Conservation (phyloP, 2,797 vertebrate species). For the Xenopus petersii region DNA sequence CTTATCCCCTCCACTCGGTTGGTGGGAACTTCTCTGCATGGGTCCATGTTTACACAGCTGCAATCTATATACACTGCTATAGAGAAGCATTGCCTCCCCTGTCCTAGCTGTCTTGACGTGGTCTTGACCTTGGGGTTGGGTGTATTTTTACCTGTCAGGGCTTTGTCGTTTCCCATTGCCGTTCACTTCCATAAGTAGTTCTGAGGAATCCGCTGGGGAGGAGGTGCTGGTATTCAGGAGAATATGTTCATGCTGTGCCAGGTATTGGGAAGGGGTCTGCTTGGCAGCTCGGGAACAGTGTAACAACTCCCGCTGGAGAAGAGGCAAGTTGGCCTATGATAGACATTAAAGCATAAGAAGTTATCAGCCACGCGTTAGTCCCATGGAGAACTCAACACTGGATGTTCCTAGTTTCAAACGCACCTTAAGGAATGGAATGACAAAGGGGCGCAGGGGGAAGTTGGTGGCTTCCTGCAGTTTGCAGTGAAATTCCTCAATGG, state of each 20-base stretch:
- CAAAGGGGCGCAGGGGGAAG: constrained; percentile 92
- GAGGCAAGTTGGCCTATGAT: constrained; percentile 88
- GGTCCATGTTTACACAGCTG: too few species aligned
- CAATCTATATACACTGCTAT: too few species aligned
- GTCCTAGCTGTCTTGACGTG: too few species aligned
- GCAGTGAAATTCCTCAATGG: constrained; percentile 97
- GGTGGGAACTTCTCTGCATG: too few species aligned
- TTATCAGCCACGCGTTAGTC: background rate
- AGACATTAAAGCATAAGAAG: background rate
- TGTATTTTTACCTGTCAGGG: constrained; percentile 77
- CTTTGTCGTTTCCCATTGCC: constrained; percentile 88
- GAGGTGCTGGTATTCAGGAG: constrained; percentile 89
- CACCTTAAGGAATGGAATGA: constrained; percentile 98
- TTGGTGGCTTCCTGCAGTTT: constrained; percentile 97
- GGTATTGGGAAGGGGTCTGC: constrained; percentile 96
- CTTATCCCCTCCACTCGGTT: too few species aligned
- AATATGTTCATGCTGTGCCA: constrained; percentile 95
- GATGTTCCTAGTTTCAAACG: constrained; percentile 31
- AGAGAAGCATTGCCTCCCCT: too few species aligned
- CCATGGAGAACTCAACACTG: too few species aligned
- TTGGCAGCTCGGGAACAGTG: constrained; percentile 96
- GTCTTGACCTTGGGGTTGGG: too few species aligned
- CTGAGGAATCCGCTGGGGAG: constrained; percentile 88
- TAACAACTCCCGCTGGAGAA: constrained; percentile 92
- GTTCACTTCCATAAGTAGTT: constrained; percentile 89